Conservation (phyloP, 2,888 invertebrate genomes). For the Phlogophora meticulosa region DNA sequence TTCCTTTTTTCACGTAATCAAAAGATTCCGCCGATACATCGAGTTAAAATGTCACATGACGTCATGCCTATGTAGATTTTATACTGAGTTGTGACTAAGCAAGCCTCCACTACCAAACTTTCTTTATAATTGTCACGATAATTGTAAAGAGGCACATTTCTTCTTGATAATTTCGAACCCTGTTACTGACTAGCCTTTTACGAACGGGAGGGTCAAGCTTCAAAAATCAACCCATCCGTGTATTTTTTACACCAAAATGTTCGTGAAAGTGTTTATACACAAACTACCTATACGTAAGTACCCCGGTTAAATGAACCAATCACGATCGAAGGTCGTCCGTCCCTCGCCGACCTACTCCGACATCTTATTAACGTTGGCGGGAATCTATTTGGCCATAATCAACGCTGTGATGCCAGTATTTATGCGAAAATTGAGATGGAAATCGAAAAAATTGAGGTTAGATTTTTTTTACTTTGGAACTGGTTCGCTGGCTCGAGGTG, state of each 20-base stretch:
- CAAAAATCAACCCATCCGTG: not conserved
- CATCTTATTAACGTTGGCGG: constrained; percentile 45
- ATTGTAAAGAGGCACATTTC: too few relatives aligned
- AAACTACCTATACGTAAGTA: not conserved
- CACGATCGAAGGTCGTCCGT: constrained; percentile 47
- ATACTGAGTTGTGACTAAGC: too few relatives aligned
- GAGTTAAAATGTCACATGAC: too few relatives aligned
- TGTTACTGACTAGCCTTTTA: not conserved
- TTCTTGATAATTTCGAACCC: too few relatives aligned
- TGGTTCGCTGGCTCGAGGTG: too few relatives aligned
- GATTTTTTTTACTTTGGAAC: not conserved
- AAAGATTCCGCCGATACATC: too few relatives aligned
- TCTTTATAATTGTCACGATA: too few relatives aligned
- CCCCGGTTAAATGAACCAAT: constrained; percentile 35
- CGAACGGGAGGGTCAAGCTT: not conserved
- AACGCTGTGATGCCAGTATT: constrained; percentile 29
- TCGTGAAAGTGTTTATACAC: not conserved
- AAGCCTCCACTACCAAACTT: too few relatives aligned
- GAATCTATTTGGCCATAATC: constrained; percentile 41
- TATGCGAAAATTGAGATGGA: constrained; percentile 30
- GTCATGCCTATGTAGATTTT: too few relatives aligned
- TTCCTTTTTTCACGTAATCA: too few relatives aligned
- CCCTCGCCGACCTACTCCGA: constrained; percentile 22
- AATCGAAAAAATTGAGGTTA: constrained; percentile 8
- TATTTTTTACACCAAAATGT: not conserved